A percentile compares a stretch with the other conserved stretches of the same genome.
phyloP scores from a whole-genome alignment of 2,888 invertebrate species.

The Mactromeris polynyma region DNA sequence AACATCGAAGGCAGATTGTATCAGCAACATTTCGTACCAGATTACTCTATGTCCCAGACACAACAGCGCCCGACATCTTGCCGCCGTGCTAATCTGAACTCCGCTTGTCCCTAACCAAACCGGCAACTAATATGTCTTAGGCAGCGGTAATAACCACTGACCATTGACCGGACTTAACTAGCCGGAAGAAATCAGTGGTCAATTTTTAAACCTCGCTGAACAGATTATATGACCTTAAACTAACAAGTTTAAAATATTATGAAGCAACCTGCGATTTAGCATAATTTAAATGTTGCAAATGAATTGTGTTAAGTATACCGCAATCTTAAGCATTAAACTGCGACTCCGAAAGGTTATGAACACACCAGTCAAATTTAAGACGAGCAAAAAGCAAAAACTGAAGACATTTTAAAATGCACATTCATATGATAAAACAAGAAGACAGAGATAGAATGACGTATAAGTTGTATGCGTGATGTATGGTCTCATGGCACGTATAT shows the following conservation, averaged over 20 bases:
- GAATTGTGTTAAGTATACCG: neutral
- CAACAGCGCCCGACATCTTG: constrained; percentile 57
- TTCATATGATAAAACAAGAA: neutral
- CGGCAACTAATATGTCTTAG: neutral
- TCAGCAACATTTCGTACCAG: constrained; percentile 1
- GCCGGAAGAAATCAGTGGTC: constrained; percentile 52
- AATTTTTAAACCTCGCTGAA: constrained; percentile 36
- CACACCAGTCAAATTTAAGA: neutral
- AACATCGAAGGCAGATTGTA: constrained; percentile 1
- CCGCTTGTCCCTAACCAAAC: neutral
- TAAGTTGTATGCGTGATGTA: neutral
- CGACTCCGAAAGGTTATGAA: neutral
- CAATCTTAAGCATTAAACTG: neutral
- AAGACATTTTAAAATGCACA: neutral
- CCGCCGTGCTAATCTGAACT: constrained; percentile 45
- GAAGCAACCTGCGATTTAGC: neutral
- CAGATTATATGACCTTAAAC: constrained; percentile 46
- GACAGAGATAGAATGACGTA: neutral
- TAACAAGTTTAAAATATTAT: constrained; percentile 22
- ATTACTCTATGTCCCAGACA: neutral
- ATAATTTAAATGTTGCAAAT: neutral
- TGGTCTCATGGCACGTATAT: neutral
- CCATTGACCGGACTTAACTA: constrained; percentile 36
- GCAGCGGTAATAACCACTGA: constrained; percentile 27
- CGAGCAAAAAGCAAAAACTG: neutral